Evolutionary conservation across 2,888 invertebrate genomes (phyloP).

Genomic region (Psylliodes chrysocephalus): DNA sequence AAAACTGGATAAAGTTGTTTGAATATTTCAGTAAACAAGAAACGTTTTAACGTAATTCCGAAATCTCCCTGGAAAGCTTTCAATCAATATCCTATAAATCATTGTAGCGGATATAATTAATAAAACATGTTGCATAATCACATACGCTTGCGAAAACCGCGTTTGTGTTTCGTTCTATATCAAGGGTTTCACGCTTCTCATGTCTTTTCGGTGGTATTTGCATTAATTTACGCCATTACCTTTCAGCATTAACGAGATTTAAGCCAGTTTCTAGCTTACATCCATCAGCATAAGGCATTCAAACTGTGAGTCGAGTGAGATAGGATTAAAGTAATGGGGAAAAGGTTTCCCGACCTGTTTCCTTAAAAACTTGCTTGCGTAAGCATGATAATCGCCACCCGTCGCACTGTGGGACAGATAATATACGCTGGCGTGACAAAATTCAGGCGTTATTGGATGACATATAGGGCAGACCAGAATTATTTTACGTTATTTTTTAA

Average conservation of each 20-base stretch:
- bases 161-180: background rate
- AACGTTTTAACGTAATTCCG: too few species aligned
- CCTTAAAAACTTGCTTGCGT: constrained; percentile 7
- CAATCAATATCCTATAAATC: too few species aligned
- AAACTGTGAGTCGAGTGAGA: background rate
- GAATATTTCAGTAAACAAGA: too few species aligned
- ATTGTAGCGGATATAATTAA: constrained; percentile 1
- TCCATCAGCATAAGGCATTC: constrained; percentile 25
- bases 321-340: constrained; percentile 26
- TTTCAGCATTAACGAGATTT: constrained; percentile 16
- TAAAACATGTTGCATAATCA: constrained; percentile 14
- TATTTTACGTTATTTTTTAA: too few species aligned
- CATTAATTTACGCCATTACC: constrained; percentile 29
- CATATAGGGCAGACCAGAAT: too few species aligned
- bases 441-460: too few species aligned
- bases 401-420: too few species aligned
- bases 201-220: constrained; percentile 19
- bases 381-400: constrained; percentile 4
- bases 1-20: too few species aligned
- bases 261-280: constrained; percentile 24
- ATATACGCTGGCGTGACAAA: too few species aligned
- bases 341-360: background rate
- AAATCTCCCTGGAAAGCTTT: too few species aligned
- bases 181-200: constrained; percentile 14
- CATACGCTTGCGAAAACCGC: background rate